A percentile compares a stretch with the other conserved stretches of the same genome.
Conservation (phyloP, 2,113 vertebrate genomes). For the Protobothrops mucrosquamatus region DNA sequence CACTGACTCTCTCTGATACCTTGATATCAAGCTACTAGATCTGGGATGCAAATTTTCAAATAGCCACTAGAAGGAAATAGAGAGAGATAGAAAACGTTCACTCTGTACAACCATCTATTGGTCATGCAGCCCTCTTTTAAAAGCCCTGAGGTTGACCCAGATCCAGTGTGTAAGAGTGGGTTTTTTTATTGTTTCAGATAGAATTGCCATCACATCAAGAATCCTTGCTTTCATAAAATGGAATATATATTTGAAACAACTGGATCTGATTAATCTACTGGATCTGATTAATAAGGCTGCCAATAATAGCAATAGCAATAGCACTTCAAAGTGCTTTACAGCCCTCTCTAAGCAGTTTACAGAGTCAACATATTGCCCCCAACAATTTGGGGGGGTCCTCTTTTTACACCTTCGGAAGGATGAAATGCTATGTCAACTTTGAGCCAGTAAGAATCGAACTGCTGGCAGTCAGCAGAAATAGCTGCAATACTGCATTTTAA, state of each 20-base stretch:
- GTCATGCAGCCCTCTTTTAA: neutral
- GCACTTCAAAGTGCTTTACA: neutral
- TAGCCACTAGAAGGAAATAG: neutral
- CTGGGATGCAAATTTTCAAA: neutral
- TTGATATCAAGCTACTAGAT: neutral
- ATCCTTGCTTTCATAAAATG: neutral
- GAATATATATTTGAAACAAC: neutral
- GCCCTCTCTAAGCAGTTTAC: neutral
- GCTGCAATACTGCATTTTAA: neutral
- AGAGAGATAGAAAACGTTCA: neutral
- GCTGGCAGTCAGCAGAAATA: neutral
- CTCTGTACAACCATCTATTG: neutral
- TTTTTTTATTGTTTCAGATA: neutral
- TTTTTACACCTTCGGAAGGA: neutral
- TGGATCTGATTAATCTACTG: neutral
- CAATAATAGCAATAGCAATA: neutral
- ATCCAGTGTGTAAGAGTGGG: neutral
- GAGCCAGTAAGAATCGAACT: neutral
- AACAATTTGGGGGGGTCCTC: neutral
- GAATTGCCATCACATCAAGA: neutral
- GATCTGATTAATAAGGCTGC: neutral
- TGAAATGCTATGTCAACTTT: neutral
- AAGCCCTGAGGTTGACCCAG: neutral
- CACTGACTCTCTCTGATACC: neutral
- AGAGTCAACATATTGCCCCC: neutral